Base-by-base conservation (phyloP, 2,797 vertebrate genomes). In the Ceyx erithaca region DNA sequence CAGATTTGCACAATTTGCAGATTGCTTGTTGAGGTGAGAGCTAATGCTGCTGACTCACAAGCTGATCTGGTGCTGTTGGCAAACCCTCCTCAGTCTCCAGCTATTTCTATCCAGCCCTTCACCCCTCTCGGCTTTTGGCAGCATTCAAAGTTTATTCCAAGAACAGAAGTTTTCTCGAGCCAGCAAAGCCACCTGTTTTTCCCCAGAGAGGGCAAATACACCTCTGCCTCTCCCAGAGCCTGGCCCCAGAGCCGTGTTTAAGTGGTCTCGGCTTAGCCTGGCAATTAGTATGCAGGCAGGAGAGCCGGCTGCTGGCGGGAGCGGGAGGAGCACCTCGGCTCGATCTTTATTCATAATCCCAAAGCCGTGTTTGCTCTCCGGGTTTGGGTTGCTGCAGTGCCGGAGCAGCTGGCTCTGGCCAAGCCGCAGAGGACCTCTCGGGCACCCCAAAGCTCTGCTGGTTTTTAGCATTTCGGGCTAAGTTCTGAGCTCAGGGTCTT, bases 31-130 rank as follows among this genome's bases (percentile, higher is more conserved):
- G 93, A 91, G 93, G 83, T 93, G 94, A 82, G 94, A 92, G 95
- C 91, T 94, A 71, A 94, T 94, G 94, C 92, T 96, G 94, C 96
- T 96, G 95, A 95, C 95, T 94, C 95, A 96, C 81, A 4, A 70
- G 88, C 94, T 80, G 94, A 57, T 66, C 92, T 21, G 73, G 31
- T 81, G 93, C 91, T 93, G 63, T 14, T 93, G 92, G 94, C 94
- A 95, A 45, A 57, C 71, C 87, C 67, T 95, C 87, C 69, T 67
- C 48, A 3, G 58, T 12, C 91, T 75, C 91, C 91, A 66, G 80
- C 89, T 90, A 76, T 86, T 90, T 72, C 88, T 5, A 41, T n/a
- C 78, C 88, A 84, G 83, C 70, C 88, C 90, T 90, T 93, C 92
- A 76, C 59, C 85, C 67, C 73, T 35, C 80, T 7, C 26, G 6